Base-by-base conservation (phyloP, 2,888 invertebrate genomes). In the Trachelus tabidus region DNA sequence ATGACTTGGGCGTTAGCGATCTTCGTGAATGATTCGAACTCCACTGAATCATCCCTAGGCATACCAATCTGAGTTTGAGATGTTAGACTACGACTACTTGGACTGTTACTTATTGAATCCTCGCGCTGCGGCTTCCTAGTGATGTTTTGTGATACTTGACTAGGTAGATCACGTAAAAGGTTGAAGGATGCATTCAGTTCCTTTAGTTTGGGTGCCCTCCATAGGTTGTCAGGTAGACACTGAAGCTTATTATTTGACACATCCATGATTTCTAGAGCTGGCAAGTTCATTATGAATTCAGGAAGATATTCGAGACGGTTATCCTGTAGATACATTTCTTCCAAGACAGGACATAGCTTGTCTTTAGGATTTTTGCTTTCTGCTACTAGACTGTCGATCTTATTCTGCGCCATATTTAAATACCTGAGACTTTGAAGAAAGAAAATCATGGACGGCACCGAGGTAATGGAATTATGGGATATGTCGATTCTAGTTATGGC, bases 171-270 rank as follows among this genome's bases (percentile, higher is more conserved):
- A 75, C 94, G 94, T 31, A 99, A 92, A 77, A 97, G 94, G 93
- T 99, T 99, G 87, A 98, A 95, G 0, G 98, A 96, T 0, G 96
- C 96, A 91, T 97, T 98, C 40, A 98, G 92, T 91, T 98, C 98
- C 77, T 97, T 94, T 74, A 99, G 92, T 79, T 96, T 95, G 0
- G 97, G 96, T 1, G 98, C 95, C 23, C 94, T 92, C 98, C 98
- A 99, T 93, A 99, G 92, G 82, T 95, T 94, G 78, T 95, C 94
- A 0, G 98, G 98, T 77, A 99, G 92, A 75, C 94, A 92, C 82
- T 97, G 96, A 77, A 99, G 92, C 91, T 98, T 97, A 92, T 99
- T 99, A 92, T 98, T 97, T 0, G 98, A 97, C n/a, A 98, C 95
- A 91, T 99, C 98, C 82, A 99, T 93, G 2, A 96, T 95, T 15